Conservation (phyloP, 2,888 invertebrate species). For the Dynastes grantii region DNA sequence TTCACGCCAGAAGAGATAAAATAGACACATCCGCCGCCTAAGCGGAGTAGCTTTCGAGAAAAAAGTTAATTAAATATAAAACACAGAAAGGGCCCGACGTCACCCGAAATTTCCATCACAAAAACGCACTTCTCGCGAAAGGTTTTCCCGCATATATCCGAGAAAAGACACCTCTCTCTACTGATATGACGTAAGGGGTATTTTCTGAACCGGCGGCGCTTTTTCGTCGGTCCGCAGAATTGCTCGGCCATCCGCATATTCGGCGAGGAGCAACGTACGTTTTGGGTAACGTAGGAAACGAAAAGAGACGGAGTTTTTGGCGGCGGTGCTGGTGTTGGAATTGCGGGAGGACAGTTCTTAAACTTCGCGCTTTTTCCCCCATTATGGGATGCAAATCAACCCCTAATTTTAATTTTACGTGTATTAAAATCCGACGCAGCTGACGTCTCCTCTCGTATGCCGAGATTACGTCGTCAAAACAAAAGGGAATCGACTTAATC, state of each 20-base stretch:
- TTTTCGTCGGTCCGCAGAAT: conserved; percentile 15
- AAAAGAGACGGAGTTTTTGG: conserved; percentile 23
- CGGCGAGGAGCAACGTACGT: background rate
- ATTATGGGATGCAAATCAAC: conserved; percentile 76
- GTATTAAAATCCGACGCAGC: conserved; percentile 75
- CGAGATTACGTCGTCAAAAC: conserved; percentile 68
- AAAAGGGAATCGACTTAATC: conserved; percentile 68
- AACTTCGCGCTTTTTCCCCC: conserved; percentile 70
- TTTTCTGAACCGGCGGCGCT: conserved; percentile 16
- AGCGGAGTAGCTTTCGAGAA: background rate
- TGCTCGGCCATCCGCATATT: conserved; percentile 12
- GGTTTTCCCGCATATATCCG: conserved; percentile 1
- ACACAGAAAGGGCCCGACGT: conserved; percentile 30
- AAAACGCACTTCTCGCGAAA: conserved; percentile 21
- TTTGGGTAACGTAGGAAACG: conserved; percentile 21
- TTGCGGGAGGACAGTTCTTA: conserved; percentile 53
- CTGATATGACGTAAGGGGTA: conserved; percentile 30
- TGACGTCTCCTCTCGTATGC: conserved; percentile 70
- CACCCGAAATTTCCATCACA: conserved; percentile 43
- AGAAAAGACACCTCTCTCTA: conserved; percentile 17
- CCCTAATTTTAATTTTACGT: conserved; percentile 77
- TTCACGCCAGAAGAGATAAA: conserved; percentile 33
- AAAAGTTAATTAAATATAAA: conserved; percentile 41
- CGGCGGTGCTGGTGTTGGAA: background rate
- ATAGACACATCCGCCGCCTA: conserved; percentile 5